Evolutionary conservation across 1,140 invertebrate species (phyloP), one percentile per base, ranked within the genome.

Genomic region (Charaxes varanes): DNA sequence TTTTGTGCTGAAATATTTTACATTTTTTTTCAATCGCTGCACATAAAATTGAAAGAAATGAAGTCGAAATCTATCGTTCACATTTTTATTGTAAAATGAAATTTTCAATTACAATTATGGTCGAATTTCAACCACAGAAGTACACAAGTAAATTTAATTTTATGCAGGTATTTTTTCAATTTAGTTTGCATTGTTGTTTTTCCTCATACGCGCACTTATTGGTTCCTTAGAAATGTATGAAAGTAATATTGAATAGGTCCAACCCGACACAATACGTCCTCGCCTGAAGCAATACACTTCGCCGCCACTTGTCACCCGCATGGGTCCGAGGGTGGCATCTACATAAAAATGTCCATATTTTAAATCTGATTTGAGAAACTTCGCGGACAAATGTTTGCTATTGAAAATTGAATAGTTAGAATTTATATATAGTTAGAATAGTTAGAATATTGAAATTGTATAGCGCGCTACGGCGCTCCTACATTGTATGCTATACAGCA

Each of bases 301-400:
- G 26, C 41, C 40, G 55, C 55, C 56, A 53, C 69, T 77, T 68
- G 71, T 78, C 77, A 78, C 62, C 64, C 64, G 49, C 77, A 74
- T 38, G 61, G 56, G 59, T 66, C 56, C 63, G 63, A 70, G 66
- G 65, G 65, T 59, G 53, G 55, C 53, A 70, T 73, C 66, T 72
- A 69, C 66, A 80, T 76, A 69, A 66, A 70, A 76, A 82, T 78
- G 78, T 71, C 61, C 72, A 78, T 79, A 81, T 80, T 82, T 82
- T 79, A 79, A 82, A 82, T 82, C 72, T 76, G 78, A 82, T 82
- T 82, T 77, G 60, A 57, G 57, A 62, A 60, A 62, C 56, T 60
- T 63, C 48, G 50, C 54, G 64, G 64, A 63, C 74, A 76, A 79
- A 82, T 82, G 74, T 82, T 82, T 82, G 71, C 78, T 67, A 79